These are phyloP conservation scores for Campoplex capitator DNA, from an alignment of 2,888 invertebrate species.

Conservation along the genomic window DNA sequence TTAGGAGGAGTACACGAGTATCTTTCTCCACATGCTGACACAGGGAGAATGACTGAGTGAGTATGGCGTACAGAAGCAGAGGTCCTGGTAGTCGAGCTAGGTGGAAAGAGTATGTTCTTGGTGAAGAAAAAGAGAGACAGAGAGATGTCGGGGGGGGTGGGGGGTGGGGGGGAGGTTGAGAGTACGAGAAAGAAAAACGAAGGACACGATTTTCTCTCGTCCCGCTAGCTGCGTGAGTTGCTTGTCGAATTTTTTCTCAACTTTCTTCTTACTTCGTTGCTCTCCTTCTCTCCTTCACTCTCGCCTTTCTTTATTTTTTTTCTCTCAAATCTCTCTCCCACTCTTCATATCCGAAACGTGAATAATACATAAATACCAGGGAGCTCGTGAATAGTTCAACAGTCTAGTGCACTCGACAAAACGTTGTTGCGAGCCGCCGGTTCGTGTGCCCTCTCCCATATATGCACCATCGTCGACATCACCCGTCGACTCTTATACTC, in stretches of 20 bases:
- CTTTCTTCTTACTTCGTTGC: slow-evolving; percentile 6
- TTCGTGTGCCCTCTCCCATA: not conserved
- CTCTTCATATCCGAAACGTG: slow-evolving; percentile 49
- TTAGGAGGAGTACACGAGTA: slow-evolving; percentile 68
- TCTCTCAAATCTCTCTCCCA: not conserved
- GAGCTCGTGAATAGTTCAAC: slow-evolving; percentile 60
- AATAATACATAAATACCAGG: slow-evolving; percentile 68
- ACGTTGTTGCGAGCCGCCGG: not conserved
- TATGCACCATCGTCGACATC: not conserved
- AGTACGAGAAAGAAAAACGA: not conserved
- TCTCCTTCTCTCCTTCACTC: not conserved
- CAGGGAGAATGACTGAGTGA: slow-evolving; percentile 68
- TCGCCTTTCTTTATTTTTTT: not conserved
- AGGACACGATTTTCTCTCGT: slow-evolving; percentile 38
- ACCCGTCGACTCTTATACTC: slow-evolving; percentile 3
- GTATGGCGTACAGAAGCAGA: slow-evolving; percentile 24
- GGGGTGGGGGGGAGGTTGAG: not conserved
- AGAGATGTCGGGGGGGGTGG: not conserved
- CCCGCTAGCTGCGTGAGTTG: slow-evolving; percentile 71
- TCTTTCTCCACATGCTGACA: slow-evolving; percentile 44
- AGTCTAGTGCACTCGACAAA: slow-evolving; percentile 21
- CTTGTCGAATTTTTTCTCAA: slow-evolving; percentile 70
- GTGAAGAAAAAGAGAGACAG: not conserved
- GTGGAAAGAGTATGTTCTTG: slow-evolving; percentile 19
- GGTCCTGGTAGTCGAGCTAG: not conserved